These are phyloP conservation scores for Phalacrocorax carbo DNA, from an alignment of 2,113 vertebrate genomes.

Conservation along the genomic window DNA sequence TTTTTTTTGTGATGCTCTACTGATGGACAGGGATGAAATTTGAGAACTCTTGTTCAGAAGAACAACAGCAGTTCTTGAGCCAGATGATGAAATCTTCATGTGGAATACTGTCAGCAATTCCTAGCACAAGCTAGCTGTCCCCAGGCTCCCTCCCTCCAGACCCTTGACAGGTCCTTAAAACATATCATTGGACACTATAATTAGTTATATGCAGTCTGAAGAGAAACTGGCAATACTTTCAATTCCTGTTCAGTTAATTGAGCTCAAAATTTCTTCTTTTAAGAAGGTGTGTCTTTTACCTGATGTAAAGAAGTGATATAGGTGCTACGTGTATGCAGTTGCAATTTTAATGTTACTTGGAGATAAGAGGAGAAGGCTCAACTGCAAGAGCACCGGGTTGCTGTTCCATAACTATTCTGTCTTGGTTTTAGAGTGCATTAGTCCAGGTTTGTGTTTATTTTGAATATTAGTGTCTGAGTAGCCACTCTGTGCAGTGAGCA, in stretches of 20 bases:
- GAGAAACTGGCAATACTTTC: neutral
- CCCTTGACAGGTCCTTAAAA: neutral
- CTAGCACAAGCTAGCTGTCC: neutral
- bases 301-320: neutral
- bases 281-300: too few relatives aligned
- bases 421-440: neutral
- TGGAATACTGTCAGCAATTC: neutral
- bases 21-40: neutral
- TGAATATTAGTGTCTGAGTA: neutral
- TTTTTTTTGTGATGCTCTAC: neutral
- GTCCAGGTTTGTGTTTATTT: neutral
- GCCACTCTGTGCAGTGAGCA: neutral
- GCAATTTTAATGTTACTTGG: neutral
- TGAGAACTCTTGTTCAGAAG: neutral
- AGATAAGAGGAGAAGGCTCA: neutral
- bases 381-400: neutral
- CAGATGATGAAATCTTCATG: neutral
- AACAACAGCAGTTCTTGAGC: neutral
- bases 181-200: rapidly evolving
- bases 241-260: neutral
- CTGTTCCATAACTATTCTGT: neutral
- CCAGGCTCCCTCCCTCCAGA: neutral
- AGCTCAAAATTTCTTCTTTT: neutral
- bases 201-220: neutral
- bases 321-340: neutral